Conservation (phyloP, 1,140 invertebrate species). For the Maniola jurtina region DNA sequence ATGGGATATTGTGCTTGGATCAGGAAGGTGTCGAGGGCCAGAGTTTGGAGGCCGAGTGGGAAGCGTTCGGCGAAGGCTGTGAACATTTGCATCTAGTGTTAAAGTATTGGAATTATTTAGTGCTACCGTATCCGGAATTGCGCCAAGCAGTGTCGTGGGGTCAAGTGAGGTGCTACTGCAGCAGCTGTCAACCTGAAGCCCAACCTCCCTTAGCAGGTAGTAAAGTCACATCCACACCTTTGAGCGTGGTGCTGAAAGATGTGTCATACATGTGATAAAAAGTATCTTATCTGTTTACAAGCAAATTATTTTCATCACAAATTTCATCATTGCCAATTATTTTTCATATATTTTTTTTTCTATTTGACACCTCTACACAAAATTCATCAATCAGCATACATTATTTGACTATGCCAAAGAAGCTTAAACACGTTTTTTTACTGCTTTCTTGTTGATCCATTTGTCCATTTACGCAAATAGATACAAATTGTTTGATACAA, state of each 20-base stretch:
- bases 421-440: neutral
- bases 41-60: constrained; percentile 56
- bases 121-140: constrained; percentile 52
- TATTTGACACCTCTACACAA: neutral
- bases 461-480: too few relatives aligned
- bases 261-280: too few relatives aligned
- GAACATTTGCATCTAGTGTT: constrained; percentile 55
- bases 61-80: constrained; percentile 51
- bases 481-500: too few relatives aligned
- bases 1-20: constrained; percentile 51
- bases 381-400: too few relatives aligned
- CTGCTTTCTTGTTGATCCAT: neutral
- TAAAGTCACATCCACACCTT: neutral
- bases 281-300: too few relatives aligned
- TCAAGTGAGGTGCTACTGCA: constrained; percentile 57
- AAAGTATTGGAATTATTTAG: constrained; percentile 58
- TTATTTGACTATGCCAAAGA: too few relatives aligned
- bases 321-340: too few relatives aligned
- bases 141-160: constrained; percentile 55
- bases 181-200: constrained; percentile 50
- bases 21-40: constrained; percentile 46
- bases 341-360: neutral
- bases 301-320: too few relatives aligned
- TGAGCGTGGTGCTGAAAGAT: too few relatives aligned
- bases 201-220: constrained; percentile 50